Conservation (phyloP, 2,113 vertebrate genomes). For the Thryonomys swinderianus region DNA sequence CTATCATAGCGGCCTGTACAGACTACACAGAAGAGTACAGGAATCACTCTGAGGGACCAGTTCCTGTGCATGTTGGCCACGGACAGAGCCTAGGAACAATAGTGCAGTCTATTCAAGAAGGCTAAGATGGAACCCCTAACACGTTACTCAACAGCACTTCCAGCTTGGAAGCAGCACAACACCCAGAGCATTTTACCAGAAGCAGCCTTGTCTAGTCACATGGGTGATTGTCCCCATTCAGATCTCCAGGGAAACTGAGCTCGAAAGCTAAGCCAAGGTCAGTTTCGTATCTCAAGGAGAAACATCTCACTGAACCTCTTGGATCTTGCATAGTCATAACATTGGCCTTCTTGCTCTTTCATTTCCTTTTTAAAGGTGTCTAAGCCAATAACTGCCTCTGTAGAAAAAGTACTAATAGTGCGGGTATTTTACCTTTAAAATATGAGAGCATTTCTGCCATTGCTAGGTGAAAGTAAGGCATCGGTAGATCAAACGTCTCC, state of each 20-base stretch:
- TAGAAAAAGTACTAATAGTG: not conserved
- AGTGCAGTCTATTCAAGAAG: not conserved
- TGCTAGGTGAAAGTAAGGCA: constrained; percentile 1
- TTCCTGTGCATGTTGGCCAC: not conserved
- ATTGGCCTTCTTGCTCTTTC: not conserved
- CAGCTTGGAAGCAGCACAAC: not conserved
- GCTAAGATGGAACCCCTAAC: not conserved
- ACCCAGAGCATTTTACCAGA: not conserved
- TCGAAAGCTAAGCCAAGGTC: not conserved
- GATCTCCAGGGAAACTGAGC: not conserved
- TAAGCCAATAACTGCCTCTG: not conserved
- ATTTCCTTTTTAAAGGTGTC: not conserved
- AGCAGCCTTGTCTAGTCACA: not conserved
- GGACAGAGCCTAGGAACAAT: not conserved
- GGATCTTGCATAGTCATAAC: not conserved
- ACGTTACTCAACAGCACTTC: not conserved
- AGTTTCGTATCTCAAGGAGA: not conserved
- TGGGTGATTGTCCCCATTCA: not conserved
- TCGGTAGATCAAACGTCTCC: not conserved
- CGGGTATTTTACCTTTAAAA: not conserved
- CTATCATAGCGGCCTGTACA: not conserved
- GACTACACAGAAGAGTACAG: not conserved
- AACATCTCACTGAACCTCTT: not conserved
- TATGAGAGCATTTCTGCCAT: not conserved
- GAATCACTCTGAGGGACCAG: not conserved